Evolutionary conservation across 2,888 invertebrate species (phyloP), one percentile per base, ranked within the genome.

Genomic region (Melolontha melolontha): DNA sequence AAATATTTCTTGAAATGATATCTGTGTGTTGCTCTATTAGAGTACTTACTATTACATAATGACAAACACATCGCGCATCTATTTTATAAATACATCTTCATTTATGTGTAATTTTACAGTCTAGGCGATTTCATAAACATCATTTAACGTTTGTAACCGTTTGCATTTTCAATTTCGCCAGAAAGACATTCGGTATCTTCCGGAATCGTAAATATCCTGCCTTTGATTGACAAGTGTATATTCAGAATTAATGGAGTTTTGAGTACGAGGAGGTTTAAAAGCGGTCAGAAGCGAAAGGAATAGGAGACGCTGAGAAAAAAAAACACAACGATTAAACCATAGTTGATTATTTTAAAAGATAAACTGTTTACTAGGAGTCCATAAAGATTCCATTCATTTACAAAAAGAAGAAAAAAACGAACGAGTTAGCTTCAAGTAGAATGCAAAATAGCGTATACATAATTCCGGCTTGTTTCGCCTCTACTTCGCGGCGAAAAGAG

Each of bases 311-410:
- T 5, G 7, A 22, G 57, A 7, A 57, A 14, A 59, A 57, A 34
- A 59, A 29, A 49, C 54, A 55, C 57, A 40, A 41, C 27, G 66
- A 55, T 66, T 66, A 55, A 66, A 49, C 47, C 49, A 57, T 59
- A 66, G 39, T 49, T 66, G 57, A 66, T 66, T 66, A 66, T 66
- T 57, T 66, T 66, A 17, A 57, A 66, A 49, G 57, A 59, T 59
- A 66, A 66, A 57, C 49, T 49, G 57, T 66, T 66, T 42, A 57
- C 50, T 34, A 50, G 59, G 40, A 66, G 42, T 50, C 41, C 66
- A 66, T 66, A 66, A 66, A 57, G 66, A 57, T 47, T 66, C 49
- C 66, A 66, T 66, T 66, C 66, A 66, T 66, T 59, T 52, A 42
- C 16, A 29, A 16, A 34, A 47, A 62, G 14, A 29, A 10, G 16